phyloP scores from a whole-genome alignment of 2,888 invertebrate species.

The Agonopterix heracliana region DNA sequence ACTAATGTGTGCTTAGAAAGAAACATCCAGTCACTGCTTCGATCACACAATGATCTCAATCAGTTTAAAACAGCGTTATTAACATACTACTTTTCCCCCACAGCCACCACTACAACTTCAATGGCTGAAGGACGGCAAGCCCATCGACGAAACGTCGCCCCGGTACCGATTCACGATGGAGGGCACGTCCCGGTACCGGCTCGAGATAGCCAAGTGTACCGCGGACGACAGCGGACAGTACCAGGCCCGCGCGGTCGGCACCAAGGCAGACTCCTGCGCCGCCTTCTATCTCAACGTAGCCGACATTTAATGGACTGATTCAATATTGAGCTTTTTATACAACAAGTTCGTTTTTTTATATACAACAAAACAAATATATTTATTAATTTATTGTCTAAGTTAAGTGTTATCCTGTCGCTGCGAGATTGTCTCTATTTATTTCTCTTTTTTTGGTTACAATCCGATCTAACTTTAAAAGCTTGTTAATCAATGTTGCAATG shows the following conservation, averaged over 20 bases:
- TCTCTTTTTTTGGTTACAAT: constrained; percentile 41
- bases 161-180: constrained; percentile 90
- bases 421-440: constrained; percentile 42
- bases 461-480: constrained; percentile 56
- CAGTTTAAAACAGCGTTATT: too few species aligned
- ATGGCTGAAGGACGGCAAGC: constrained; percentile 96
- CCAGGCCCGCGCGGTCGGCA: constrained; percentile 88
- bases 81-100: background rate
- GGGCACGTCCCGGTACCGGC: constrained; percentile 85
- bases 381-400: constrained; percentile 59
- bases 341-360: constrained; percentile 58
- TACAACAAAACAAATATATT: constrained; percentile 39
- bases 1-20: too few species aligned
- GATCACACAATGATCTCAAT: too few species aligned
- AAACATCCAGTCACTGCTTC: too few species aligned
- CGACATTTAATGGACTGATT: constrained; percentile 48
- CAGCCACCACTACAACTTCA: constrained; percentile 80
- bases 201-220: constrained; percentile 85
- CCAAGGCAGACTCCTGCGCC: constrained; percentile 88
- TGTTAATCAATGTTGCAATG: constrained; percentile 59
- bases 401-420: constrained; percentile 72
- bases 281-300: constrained; percentile 92
- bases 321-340: constrained; percentile 61
- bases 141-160: constrained; percentile 85
- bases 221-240: constrained; percentile 92